phyloP scores from a whole-genome alignment of 2,797 vertebrate species.

The Pempheris klunzingeri region DNA sequence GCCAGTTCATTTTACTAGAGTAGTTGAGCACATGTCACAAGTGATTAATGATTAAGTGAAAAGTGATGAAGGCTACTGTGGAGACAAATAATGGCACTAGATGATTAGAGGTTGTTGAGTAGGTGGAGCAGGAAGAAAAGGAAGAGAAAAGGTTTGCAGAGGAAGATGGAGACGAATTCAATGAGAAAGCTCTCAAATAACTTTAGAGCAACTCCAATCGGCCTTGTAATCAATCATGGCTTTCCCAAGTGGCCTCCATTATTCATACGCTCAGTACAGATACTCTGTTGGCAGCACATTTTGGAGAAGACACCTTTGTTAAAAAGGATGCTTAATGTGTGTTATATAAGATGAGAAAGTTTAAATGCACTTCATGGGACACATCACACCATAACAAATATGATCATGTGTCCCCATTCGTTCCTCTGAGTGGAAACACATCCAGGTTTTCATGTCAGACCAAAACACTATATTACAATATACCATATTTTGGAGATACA shows the following conservation, averaged over 20 bases:
- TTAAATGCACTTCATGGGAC: background rate
- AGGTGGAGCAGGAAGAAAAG: background rate
- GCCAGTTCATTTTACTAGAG: background rate
- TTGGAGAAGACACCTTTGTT: constrained; percentile 7
- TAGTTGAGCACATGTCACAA: background rate
- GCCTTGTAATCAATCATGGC: constrained; percentile 41
- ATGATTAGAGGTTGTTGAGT: background rate
- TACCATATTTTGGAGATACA: background rate
- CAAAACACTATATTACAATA: background rate
- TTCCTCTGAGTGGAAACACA: background rate
- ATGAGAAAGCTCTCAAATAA: constrained; percentile 35
- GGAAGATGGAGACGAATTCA: constrained; percentile 18
- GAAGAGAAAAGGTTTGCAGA: background rate
- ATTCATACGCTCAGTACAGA: constrained; percentile 34
- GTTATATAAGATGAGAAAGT: background rate
- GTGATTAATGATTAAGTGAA: background rate
- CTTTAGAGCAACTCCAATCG: constrained; percentile 30
- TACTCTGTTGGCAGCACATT: constrained; percentile 29
- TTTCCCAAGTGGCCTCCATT: constrained; percentile 35
- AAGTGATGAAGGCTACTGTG: background rate
- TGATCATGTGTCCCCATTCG: background rate
- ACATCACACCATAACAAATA: background rate
- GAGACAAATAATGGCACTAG: constrained; percentile 8
- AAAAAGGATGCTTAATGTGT: constrained; percentile 13
- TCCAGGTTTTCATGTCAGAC: background rate